A percentile compares a stretch with the other conserved stretches of the same genome.
These are phyloP conservation scores for Megalopta genalis DNA, from an alignment of 1,140 invertebrate species.

Conservation along the genomic window DNA sequence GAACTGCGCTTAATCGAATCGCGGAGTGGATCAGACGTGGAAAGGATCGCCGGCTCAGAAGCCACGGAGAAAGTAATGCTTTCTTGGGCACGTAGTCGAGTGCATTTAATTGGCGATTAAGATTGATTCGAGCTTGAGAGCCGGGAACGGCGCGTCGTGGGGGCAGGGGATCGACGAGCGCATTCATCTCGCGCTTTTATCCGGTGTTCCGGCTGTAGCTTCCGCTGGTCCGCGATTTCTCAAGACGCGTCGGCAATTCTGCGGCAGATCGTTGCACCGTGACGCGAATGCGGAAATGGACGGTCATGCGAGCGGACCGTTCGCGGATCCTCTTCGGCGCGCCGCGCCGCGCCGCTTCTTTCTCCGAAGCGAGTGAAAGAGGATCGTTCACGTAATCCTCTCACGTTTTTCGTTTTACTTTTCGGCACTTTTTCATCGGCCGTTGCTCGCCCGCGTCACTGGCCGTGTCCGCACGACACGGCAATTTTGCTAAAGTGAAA, in stretches of 20 bases:
- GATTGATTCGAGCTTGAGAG: slow-evolving; percentile 58
- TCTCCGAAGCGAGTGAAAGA: neutral
- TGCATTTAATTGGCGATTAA: slow-evolving; percentile 60
- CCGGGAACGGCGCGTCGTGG: slow-evolving; percentile 36
- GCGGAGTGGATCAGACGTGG: slow-evolving; percentile 4
- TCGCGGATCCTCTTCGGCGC: neutral
- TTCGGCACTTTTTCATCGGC: neutral
- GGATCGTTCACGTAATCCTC: too few species aligned
- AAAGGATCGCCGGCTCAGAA: neutral
- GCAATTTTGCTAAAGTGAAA: slow-evolving; percentile 43
- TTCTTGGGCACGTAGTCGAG: slow-evolving; percentile 57
- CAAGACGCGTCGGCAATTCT: slow-evolving; percentile 11
- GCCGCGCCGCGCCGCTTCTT: too few species aligned
- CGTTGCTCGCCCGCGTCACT: too few species aligned
- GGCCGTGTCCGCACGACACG: neutral
- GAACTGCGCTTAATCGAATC: too few species aligned
- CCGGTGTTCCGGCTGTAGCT: neutral
- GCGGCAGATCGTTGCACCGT: slow-evolving; percentile 25
- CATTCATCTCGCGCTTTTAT: neutral
- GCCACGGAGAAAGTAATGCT: slow-evolving; percentile 71
- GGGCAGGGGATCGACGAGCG: neutral
- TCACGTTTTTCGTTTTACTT: neutral
- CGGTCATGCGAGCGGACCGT: neutral
- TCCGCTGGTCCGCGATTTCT: slow-evolving; percentile 11
- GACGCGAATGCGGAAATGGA: slow-evolving; percentile 39